Conservation (phyloP, 2,113 vertebrate genomes). For the Hemicordylus capensis region DNA sequence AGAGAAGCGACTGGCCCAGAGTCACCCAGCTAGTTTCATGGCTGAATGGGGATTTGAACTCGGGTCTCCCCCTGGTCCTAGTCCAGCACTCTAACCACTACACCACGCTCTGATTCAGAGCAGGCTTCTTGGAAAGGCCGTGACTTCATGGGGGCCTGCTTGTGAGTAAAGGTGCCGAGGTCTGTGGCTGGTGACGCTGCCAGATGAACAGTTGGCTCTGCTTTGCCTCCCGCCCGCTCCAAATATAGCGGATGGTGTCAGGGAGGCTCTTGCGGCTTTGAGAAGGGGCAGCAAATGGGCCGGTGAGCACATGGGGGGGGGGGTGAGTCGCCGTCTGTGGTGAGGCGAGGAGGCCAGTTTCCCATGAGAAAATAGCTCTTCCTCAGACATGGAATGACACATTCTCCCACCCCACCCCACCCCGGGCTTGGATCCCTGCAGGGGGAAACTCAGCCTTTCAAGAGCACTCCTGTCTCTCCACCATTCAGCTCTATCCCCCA, state of each 20-base stretch:
- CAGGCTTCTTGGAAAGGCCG: background rate
- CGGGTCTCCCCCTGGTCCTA: too few relatives aligned
- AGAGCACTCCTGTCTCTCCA: background rate
- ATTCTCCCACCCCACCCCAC: too few relatives aligned
- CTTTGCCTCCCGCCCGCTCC: conserved; percentile 4
- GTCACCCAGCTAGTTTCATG: too few relatives aligned
- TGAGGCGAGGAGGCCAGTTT: conserved; percentile 56
- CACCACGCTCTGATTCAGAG: too few relatives aligned
- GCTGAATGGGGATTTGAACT: too few relatives aligned
- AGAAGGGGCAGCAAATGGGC: conserved; percentile 66
- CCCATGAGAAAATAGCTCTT: conserved; percentile 68
- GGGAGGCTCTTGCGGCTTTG: conserved; percentile 33
- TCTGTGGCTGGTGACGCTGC: background rate
- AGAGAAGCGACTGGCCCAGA: too few relatives aligned
- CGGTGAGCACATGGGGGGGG: background rate
- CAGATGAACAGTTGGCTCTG: conserved; percentile 1
- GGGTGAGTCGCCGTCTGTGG: conserved; percentile 68
- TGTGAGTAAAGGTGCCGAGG: background rate
- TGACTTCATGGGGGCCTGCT: background rate
- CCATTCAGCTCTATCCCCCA: too few relatives aligned
- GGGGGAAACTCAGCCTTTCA: background rate
- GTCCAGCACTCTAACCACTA: too few relatives aligned
- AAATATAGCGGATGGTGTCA: conserved; percentile 32
- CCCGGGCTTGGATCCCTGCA: background rate
- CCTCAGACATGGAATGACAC: conserved; percentile 55